Conservation (phyloP, 2,113 vertebrate species). For the Cichladusa arquata region DNA sequence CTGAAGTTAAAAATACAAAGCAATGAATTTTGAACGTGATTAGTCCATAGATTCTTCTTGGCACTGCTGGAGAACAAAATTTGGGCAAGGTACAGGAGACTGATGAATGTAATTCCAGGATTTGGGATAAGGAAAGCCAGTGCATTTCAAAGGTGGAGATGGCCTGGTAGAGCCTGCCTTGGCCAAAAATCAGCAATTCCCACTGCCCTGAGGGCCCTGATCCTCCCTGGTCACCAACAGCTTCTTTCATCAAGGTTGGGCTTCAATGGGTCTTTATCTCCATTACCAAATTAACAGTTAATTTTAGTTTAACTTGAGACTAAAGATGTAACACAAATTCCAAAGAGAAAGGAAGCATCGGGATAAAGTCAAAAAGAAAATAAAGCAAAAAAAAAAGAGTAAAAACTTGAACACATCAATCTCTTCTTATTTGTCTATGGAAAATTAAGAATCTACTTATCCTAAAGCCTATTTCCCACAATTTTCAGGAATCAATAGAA, state of each 20-base stretch:
- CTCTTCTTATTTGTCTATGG: background rate
- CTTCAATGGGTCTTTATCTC: accelerated
- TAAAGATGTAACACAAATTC: no score
- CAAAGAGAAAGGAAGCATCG: background rate
- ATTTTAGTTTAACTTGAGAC: background rate
- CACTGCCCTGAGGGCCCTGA: background rate
- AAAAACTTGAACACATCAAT: background rate
- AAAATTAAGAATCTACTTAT: background rate
- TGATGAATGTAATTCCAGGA: background rate
- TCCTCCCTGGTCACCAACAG: background rate
- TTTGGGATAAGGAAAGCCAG: background rate
- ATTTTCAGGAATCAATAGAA: background rate
- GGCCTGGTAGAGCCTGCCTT: background rate
- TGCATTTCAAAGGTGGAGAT: background rate
- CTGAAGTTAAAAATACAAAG: constrained; percentile 36
- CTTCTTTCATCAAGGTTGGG: no score
- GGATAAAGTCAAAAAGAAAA: background rate
- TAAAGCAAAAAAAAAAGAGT: accelerated
- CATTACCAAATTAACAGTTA: background rate
- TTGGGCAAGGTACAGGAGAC: background rate
- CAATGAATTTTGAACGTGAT: constrained; percentile 28
- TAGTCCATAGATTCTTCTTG: background rate
- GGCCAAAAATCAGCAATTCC: background rate
- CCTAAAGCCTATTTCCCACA: background rate
- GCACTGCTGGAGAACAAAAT: background rate